These are phyloP conservation scores for Toxotes chatareus DNA, from an alignment of 2,113 vertebrate genomes.

Conservation along the genomic window DNA sequence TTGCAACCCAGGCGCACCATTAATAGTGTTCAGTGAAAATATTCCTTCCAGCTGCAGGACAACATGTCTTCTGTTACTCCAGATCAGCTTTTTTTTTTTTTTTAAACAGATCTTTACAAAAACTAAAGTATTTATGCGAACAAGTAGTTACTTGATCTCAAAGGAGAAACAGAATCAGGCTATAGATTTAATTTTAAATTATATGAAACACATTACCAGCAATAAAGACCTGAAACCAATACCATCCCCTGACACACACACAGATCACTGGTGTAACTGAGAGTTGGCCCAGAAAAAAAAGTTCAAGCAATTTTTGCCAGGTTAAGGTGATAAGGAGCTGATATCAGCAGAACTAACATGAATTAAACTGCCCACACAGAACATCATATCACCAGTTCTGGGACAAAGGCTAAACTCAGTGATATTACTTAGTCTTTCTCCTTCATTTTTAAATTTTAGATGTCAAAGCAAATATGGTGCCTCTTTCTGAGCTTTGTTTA, in stretches of 20 bases:
- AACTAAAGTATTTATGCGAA: neutral
- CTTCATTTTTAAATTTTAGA: too few species aligned
- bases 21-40: neutral
- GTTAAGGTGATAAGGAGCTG: too few species aligned
- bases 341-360: neutral
- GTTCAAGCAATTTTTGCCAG: neutral
- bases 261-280: neutral
- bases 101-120: neutral
- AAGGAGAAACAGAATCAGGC: neutral
- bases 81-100: neutral
- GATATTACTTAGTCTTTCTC: too few species aligned
- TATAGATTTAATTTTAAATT: neutral
- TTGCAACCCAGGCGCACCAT: neutral
- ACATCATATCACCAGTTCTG: neutral
- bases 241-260: neutral
- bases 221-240: neutral
- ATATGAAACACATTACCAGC: neutral
- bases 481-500: neutral
- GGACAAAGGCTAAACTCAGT: neutral
- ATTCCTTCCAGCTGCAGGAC: neutral
- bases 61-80: neutral
- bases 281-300: neutral
- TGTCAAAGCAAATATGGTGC: neutral
- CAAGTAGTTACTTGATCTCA: neutral
- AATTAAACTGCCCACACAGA: neutral